These are phyloP conservation scores for Manis javanica DNA, from an alignment of 2,797 vertebrate genomes.

Conservation along the genomic window DNA sequence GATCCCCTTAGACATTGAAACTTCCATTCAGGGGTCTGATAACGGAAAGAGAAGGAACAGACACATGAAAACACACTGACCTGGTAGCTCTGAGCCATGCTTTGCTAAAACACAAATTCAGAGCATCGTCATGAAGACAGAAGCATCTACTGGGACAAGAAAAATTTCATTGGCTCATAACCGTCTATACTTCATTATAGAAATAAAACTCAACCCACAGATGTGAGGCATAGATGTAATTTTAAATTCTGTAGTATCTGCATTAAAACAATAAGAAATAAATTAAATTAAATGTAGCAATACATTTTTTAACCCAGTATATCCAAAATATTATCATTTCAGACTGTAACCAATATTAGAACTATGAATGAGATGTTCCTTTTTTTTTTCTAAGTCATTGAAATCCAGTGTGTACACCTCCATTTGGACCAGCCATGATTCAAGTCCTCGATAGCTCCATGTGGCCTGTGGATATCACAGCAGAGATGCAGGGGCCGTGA, in stretches of 20 bases:
- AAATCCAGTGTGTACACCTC: not conserved
- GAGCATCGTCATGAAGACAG: not conserved
- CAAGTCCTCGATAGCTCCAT: not conserved
- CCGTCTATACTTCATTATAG: too few relatives aligned
- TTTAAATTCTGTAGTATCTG: not conserved
- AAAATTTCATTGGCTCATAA: not conserved
- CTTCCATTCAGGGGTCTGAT: not conserved
- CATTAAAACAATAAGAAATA: not conserved
- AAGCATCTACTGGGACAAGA: not conserved
- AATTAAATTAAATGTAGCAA: not conserved
- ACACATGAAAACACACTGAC: not conserved
- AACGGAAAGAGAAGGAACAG: not conserved
- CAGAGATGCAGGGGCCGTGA: not conserved
- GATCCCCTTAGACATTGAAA: not conserved
- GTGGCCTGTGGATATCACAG: too few relatives aligned
- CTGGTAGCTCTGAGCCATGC: accelerated
- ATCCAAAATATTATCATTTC: not conserved
- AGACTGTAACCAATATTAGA: not conserved
- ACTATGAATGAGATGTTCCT: not conserved
- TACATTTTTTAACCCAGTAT: not conserved
- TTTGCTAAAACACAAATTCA: not conserved
- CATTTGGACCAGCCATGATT: accelerated
- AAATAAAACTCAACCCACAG: too few relatives aligned
- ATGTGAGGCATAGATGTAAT: not conserved
- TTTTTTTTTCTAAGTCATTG: not conserved